Conservation (phyloP, 2,113 vertebrate species). For the Prunella himalayana region DNA sequence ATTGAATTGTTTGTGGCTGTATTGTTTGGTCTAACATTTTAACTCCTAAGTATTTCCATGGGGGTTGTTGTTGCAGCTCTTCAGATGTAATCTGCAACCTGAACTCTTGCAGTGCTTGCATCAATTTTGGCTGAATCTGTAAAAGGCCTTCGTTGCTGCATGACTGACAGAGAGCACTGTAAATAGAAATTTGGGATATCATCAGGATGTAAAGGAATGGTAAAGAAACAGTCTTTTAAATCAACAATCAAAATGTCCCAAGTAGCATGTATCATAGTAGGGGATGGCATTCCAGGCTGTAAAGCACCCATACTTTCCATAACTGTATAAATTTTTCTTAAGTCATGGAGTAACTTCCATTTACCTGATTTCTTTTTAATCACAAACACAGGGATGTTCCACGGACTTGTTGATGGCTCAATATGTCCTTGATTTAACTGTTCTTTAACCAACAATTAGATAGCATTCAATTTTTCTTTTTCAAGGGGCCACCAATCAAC, state of each 20-base stretch:
- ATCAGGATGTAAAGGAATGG: neutral
- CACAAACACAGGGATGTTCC: neutral
- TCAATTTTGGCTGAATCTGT: neutral
- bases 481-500: neutral
- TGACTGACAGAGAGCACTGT: neutral
- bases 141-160: neutral
- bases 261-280: neutral
- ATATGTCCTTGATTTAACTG: neutral
- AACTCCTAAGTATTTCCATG: neutral
- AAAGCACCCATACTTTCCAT: neutral
- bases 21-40: neutral
- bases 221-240: neutral
- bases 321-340: neutral
- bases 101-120: neutral
- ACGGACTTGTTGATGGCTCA: neutral
- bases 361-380: neutral
- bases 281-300: neutral
- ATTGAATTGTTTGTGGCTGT: neutral
- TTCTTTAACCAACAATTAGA: neutral
- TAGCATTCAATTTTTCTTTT: neutral
- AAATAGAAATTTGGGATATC: neutral
- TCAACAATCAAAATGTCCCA: neutral
- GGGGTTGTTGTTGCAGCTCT: neutral
- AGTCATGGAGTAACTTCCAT: neutral
- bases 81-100: neutral